phyloP scores from a whole-genome alignment of 2,888 invertebrate genomes.

The Xanthostigma xanthostigma region DNA sequence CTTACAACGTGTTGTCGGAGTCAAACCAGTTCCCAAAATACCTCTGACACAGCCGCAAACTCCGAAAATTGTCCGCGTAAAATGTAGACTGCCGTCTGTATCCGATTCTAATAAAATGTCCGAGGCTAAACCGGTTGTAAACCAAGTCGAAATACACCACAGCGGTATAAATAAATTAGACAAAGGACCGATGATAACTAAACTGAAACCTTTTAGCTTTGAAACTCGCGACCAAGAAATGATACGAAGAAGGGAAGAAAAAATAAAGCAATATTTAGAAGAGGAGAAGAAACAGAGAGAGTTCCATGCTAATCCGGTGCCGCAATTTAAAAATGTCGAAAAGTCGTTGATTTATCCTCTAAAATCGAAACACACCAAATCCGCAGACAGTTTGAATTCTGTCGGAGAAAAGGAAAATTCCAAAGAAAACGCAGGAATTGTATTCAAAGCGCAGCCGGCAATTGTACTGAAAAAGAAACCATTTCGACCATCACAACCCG shows the following conservation, averaged over 20 bases:
- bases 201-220: constrained; percentile 48
- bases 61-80: neutral
- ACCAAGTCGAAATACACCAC: neutral
- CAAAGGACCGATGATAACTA: constrained; percentile 8
- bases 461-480: constrained; percentile 46
- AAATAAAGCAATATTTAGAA: constrained; percentile 41
- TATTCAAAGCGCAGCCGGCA: constrained; percentile 47
- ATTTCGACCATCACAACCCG: constrained; percentile 41
- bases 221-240: constrained; percentile 44
- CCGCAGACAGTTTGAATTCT: no score
- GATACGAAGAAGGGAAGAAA: constrained; percentile 40
- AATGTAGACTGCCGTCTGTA: neutral
- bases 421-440: constrained; percentile 11
- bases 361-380: no score
- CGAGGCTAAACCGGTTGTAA: neutral
- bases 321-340: constrained; percentile 20
- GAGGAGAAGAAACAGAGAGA: constrained; percentile 42
- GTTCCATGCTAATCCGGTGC: constrained; percentile 58
- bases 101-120: neutral
- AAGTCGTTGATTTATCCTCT: no score
- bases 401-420: no score
- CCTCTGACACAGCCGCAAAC: neutral
- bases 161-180: neutral
- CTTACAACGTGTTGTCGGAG: neutral
- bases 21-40: neutral